Evolutionary conservation across 2,888 invertebrate genomes (phyloP).

Genomic region (Synergus japonicus): DNA sequence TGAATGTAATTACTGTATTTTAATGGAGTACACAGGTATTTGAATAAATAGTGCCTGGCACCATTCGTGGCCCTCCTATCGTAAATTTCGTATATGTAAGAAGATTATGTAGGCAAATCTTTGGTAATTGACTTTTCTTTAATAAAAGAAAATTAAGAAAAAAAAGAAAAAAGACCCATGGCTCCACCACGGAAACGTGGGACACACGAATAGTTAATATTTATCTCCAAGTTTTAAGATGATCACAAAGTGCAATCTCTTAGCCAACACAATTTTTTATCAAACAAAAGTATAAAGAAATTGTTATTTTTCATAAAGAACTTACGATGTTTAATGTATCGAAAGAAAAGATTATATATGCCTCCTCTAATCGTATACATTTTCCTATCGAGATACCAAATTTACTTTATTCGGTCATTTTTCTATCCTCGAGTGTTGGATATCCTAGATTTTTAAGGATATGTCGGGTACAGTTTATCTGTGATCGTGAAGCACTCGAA

Average conservation of each 20-base stretch:
- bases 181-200: not conserved
- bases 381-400: conserved; percentile 64
- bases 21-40: conserved; percentile 74
- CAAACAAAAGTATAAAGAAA: conserved; percentile 72
- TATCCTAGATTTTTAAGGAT: conserved; percentile 22
- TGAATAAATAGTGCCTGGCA: conserved; percentile 77
- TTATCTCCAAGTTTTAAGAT: conserved; percentile 74
- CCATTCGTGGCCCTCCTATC: conserved; percentile 76
- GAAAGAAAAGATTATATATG: conserved; percentile 60
- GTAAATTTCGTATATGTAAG: conserved; percentile 55
- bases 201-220: conserved; percentile 54
- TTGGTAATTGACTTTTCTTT: conserved; percentile 36
- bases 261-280: conserved; percentile 75
- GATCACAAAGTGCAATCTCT: conserved; percentile 77
- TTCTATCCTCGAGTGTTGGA: not conserved
- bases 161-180: not conserved
- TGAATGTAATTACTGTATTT: conserved; percentile 60
- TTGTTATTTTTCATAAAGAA: conserved; percentile 77
- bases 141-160: conserved; percentile 40
- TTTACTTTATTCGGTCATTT: conserved; percentile 21
- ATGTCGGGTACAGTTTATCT: not conserved
- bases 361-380: conserved; percentile 73
- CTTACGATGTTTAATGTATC: conserved; percentile 46
- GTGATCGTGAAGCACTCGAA: conserved; percentile 18
- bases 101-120: conserved; percentile 40